Evolutionary conservation across 2,888 invertebrate genomes (phyloP).

Genomic region (Magallana nippona): DNA sequence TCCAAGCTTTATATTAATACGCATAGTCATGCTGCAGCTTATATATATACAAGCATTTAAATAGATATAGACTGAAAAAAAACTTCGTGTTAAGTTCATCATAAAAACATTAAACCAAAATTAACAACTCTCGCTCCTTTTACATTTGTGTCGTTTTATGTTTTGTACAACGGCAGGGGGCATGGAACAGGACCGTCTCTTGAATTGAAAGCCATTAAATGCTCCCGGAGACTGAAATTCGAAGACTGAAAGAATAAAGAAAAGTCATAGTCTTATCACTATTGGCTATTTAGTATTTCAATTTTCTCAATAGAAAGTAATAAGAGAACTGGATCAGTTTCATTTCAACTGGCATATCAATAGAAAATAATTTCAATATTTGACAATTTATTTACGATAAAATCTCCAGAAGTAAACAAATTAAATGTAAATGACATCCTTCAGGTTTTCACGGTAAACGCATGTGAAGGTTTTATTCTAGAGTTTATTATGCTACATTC

Average conservation of each 20-base stretch:
- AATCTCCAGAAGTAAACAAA: background rate
- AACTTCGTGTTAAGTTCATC: background rate
- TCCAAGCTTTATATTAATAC: too few relatives aligned
- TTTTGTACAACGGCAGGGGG: background rate
- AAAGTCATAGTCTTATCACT: constrained; percentile 2
- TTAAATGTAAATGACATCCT: constrained; percentile 21
- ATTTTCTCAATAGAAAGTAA: background rate
- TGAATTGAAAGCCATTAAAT: constrained; percentile 21
- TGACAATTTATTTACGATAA: constrained; percentile 23
- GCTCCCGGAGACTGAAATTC: constrained; percentile 21
- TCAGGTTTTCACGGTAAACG: background rate
- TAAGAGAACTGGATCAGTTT: constrained; percentile 20
- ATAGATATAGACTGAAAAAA: background rate
- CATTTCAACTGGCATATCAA: constrained; percentile 20
- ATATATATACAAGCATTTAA: background rate
- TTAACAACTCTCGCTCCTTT: constrained; percentile 15
- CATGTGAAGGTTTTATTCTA: background rate
- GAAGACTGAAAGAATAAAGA: constrained; percentile 12
- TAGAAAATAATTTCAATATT: constrained; percentile 27
- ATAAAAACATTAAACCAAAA: background rate
- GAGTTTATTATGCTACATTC: constrained; percentile 25
- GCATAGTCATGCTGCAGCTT: too few relatives aligned
- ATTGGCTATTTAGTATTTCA: constrained; percentile 7
- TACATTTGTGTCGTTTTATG: constrained; percentile 19
- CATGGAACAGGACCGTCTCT: background rate